Evolutionary conservation across 2,113 vertebrate species (phyloP), one percentile per base, ranked within the genome.

Genomic region (Malurus melanocephalus): DNA sequence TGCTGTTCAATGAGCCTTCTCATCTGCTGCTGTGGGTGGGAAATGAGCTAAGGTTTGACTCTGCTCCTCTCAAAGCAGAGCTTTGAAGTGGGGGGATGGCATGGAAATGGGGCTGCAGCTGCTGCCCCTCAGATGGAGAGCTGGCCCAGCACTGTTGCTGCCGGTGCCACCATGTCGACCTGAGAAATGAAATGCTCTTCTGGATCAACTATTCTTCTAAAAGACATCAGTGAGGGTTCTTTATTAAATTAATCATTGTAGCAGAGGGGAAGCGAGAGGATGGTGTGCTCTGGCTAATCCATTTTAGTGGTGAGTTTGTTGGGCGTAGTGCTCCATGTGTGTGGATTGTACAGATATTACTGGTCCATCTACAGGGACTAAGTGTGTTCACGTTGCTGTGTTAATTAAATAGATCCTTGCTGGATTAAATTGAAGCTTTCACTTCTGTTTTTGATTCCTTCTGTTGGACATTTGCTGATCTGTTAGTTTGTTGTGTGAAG

Each of bases 401-500:
- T 43, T 85, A 84, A 85, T 93, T 74, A 84, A 91, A 68, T n/a
- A 86, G 69, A 68, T 62, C 35, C 42, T 73, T 40, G 32, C 52
- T 2, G 15, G 75, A 79, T 76, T 93, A 66, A 90, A 56, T 35
- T 0, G 2, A 57, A 57, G 77, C 85, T 92, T 90, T 92, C 42
- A 26, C 65, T 82, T 82, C 89, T 80, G 67, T 6, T 88, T 91
- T 77, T 83, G 43, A 67, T 85, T 76, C 69, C 68, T 91, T 88
- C 79, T 90, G 75, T 51, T 60, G 22, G 65, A 5, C 23, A 3
- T 89, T 92, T 91, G 80, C 40, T 1, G 12, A 77, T 77, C 52
- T 85, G 19, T 93, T 84, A 55, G 71, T 76, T 67, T 88, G 80
- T 68, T 93, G 82, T 4, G 57, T 88, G 89, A 57, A 94, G 90